Base-by-base conservation (phyloP, 1,140 invertebrate genomes). In the Drosophila mauritiana region DNA sequence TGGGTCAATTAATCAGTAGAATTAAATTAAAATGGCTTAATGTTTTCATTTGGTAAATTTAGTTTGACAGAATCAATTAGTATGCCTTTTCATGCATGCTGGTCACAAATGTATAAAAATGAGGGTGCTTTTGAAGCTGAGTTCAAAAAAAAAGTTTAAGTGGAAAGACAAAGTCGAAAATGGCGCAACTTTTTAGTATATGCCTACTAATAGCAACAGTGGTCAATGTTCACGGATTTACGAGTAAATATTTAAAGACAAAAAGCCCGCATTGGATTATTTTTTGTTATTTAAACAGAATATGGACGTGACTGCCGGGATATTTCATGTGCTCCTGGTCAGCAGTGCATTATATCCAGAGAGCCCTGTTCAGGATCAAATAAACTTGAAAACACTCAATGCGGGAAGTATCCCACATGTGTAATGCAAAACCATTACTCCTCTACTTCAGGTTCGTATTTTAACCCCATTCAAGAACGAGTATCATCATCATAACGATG, bases 11-110 rank as follows among this genome's bases (percentile, higher is more conserved):
- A 63, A 67, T 63, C 63, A 25, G 22, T 15, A 25, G 40, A 20
- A 52, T 37, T 43, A 27, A 53, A 53, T 65, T 65, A 37, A 8
- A 10, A 8, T 46, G 20, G n/a, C 22, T 37, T 68, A 68, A 68
- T 68, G 64, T 68, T 17, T 68, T 65, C 61, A 68, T 68, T 68
- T 53, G 20, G 20, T 65, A 43, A 65, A 68, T 65, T 65, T 27
- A 52, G 3, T 52, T 17, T 65, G 22, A 36, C 61, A 36, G 1
- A 52, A 65, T 13, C 20, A 65, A 68, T 68, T 53, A 68, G 6
- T 10, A n/a, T 2, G 53, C 3, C 4, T 37, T 53, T 65, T 52
- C 46, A 45, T 22, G 61, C 61, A 12, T 65, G 20, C 2, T 45
- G n/a, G 12, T 2, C 36, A 27, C 8, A 52, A 27, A 51, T 3